Conservation (phyloP, 1,140 invertebrate species). For the Drosophila obscura region DNA sequence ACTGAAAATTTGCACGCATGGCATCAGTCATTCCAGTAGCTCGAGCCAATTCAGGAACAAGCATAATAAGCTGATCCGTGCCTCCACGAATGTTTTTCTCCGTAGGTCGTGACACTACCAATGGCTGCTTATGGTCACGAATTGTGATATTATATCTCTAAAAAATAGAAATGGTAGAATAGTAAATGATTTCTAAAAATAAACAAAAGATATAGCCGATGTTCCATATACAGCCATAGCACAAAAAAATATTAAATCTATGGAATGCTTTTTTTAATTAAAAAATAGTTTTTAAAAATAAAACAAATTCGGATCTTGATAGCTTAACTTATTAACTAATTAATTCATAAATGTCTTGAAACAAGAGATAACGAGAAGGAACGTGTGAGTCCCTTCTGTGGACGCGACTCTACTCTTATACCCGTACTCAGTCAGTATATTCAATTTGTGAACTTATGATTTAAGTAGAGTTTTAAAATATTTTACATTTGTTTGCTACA, state of each 20-base stretch:
- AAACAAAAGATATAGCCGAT: slow-evolving; percentile 5
- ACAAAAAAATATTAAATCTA: not conserved
- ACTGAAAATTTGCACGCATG: slow-evolving; percentile 85
- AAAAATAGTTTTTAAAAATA: too few relatives aligned
- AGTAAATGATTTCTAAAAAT: slow-evolving; percentile 7
- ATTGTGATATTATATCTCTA: slow-evolving; percentile 87
- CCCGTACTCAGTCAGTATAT: too few relatives aligned
- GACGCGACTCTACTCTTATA: too few relatives aligned
- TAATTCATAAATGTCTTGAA: too few relatives aligned
- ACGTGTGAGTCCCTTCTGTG: too few relatives aligned
- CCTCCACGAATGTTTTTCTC: slow-evolving; percentile 86
- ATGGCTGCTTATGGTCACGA: slow-evolving; percentile 85
- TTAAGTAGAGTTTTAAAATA: too few relatives aligned
- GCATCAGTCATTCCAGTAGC: slow-evolving; percentile 87
- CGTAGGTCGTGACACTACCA: slow-evolving; percentile 87
- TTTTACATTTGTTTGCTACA: too few relatives aligned
- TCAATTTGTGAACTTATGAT: too few relatives aligned
- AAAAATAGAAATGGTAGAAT: not conserved
- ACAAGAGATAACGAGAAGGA: too few relatives aligned
- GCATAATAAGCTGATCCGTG: slow-evolving; percentile 85
- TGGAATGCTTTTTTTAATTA: too few relatives aligned
- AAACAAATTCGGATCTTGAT: too few relatives aligned
- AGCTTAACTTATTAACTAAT: too few relatives aligned
- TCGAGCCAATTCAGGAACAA: slow-evolving; percentile 91
- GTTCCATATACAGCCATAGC: not conserved